phyloP scores from a whole-genome alignment of 2,888 invertebrate species.

The Philonicus albiceps region DNA sequence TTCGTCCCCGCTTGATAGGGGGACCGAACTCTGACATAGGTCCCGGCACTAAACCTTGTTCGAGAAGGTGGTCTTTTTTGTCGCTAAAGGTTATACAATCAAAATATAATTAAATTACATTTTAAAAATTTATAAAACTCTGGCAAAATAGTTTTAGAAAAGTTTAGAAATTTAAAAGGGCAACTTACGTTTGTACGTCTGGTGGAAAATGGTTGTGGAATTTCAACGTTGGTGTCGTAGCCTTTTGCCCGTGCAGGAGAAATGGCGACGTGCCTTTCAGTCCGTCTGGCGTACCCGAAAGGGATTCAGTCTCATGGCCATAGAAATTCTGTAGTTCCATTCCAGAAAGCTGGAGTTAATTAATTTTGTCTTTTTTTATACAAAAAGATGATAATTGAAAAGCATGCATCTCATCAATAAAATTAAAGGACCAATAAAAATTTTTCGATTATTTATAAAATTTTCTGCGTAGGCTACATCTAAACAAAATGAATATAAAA shows the following conservation, averaged over 20 bases:
- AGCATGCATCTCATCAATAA: not conserved
- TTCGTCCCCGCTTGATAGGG: slow-evolving; percentile 74
- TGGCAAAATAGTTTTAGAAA: not conserved
- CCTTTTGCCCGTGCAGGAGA: slow-evolving; percentile 76
- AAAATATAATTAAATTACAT: not conserved
- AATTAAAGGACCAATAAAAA: not conserved
- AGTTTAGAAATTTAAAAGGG: not conserved
- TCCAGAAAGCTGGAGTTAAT: slow-evolving; percentile 68
- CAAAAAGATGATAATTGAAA: slow-evolving; percentile 31
- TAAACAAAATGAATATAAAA: too few relatives aligned
- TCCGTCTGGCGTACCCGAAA: slow-evolving; percentile 68
- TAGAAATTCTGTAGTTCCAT: slow-evolving; percentile 87
- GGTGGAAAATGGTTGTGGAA: slow-evolving; percentile 94
- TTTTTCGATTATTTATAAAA: not conserved
- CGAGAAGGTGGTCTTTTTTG: slow-evolving; percentile 74
- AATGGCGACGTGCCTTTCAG: slow-evolving; percentile 79
- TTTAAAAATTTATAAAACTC: not conserved
- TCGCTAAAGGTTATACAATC: slow-evolving; percentile 64
- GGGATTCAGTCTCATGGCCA: slow-evolving; percentile 81
- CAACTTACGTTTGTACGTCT: slow-evolving; percentile 78
- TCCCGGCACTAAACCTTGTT: slow-evolving; percentile 60
- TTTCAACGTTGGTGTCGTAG: slow-evolving; percentile 85
- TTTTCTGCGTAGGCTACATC: too few relatives aligned
- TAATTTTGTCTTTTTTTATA: slow-evolving; percentile 47
- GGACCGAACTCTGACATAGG: slow-evolving; percentile 68